Percentiles rank a stretch among this genome's conserved stretches.
Conservation (phyloP, 37 sponge, comb jelly and placozoan genomes). For the Halichondria panicea region DNA sequence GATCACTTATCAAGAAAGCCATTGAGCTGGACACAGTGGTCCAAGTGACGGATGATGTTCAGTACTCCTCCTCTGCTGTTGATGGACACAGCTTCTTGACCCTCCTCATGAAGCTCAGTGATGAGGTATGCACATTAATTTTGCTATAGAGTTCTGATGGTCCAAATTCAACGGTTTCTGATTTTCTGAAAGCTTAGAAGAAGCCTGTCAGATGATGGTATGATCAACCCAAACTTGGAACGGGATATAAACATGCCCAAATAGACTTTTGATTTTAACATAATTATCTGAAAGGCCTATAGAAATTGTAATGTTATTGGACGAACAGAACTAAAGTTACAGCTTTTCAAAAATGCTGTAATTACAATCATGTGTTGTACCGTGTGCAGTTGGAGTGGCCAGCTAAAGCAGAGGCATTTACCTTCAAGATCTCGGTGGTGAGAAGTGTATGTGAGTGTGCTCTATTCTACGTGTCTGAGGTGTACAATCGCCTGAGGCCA, state of each 20-base stretch:
- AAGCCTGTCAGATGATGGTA: too few species aligned
- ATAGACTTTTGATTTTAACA: too few species aligned
- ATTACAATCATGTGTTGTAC: too few species aligned
- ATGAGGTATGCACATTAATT: too few species aligned
- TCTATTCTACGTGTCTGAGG: constrained; percentile 24
- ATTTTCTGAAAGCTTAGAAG: too few species aligned
- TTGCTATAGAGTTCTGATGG: background rate
- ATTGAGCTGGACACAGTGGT: constrained; percentile 27
- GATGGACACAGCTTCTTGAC: constrained; percentile 35
- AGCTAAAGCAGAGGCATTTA: constrained; percentile 23
- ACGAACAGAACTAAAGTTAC: too few species aligned
- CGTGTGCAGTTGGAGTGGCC: constrained; percentile 58
- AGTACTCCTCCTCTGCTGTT: constrained; percentile 56
- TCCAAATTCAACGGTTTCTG: too few species aligned
- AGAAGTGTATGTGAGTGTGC: constrained; percentile 27
- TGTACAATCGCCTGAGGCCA: constrained; percentile 1
- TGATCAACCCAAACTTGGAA: too few species aligned
- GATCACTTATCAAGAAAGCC: constrained; percentile 32
- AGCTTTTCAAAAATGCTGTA: too few species aligned
- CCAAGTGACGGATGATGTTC: constrained; percentile 2
- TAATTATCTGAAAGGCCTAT: too few species aligned
- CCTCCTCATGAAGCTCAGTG: constrained; percentile 38
- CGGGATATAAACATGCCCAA: too few species aligned
- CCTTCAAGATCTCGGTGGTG: constrained; percentile 4
- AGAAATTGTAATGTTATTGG: too few species aligned